Evolutionary conservation across 2,888 invertebrate species (phyloP).

Genomic region (Agrochola circellaris): DNA sequence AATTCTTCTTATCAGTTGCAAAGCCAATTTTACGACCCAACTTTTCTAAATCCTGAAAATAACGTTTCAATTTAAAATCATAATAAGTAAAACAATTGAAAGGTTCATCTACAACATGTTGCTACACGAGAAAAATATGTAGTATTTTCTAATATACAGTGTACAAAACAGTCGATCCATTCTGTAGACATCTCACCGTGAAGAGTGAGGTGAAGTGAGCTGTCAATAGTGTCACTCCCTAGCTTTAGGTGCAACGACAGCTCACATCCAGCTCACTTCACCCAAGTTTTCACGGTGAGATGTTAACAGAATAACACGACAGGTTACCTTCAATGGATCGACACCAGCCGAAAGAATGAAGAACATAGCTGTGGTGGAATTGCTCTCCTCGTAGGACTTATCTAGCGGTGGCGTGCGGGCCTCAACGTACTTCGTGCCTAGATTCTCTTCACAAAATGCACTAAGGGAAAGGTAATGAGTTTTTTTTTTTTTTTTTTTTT

Average conservation of each 20-base stretch:
- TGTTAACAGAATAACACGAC: no score
- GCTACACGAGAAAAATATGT: not conserved
- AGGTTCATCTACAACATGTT: not conserved
- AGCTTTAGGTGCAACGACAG: no score
- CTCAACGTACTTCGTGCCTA: constrained; percentile 95
- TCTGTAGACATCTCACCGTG: no score
- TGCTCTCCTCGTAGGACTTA: constrained; percentile 96
- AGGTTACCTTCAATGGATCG: constrained; percentile 95
- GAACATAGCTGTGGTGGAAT: constrained; percentile 96
- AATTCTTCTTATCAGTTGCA: constrained; percentile 94
- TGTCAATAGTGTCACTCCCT: no score
- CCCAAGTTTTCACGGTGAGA: no score
- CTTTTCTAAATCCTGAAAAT: constrained; percentile 95
- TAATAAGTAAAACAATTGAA: not conserved
- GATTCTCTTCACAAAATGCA: constrained; percentile 96
- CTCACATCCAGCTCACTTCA: no score
- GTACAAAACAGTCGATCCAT: no score
- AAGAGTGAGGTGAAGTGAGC: no score
- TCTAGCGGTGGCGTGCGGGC: constrained; percentile 95
- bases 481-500: not conserved
- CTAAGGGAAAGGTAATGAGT: constrained; percentile 79
- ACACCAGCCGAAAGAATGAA: constrained; percentile 98
- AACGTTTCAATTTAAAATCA: not conserved
- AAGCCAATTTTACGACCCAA: constrained; percentile 95
- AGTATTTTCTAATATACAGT: no score